Percentiles rank a stretch among this genome's conserved stretches.
Evolutionary conservation across 2,113 vertebrate genomes (phyloP).

Genomic region (Orthonyx spaldingii): DNA sequence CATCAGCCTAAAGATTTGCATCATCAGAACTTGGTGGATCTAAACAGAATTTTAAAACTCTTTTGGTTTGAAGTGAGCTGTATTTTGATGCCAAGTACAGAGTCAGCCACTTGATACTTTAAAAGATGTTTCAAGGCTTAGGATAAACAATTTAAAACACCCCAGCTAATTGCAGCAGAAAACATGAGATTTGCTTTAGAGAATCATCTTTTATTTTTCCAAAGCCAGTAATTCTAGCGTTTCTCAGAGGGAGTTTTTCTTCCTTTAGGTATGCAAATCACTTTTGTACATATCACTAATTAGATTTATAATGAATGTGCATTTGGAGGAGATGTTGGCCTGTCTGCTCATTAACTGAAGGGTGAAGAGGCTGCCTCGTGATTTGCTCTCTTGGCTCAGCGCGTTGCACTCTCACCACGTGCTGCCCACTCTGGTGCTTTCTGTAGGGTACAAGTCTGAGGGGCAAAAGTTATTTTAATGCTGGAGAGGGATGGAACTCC

Average conservation of each 20-base stretch:
- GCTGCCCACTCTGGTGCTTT: not conserved
- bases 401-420: accelerated
- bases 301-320: not conserved
- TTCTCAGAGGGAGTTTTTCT: slow-evolving; percentile 1
- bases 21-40: not conserved
- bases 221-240: not conserved
- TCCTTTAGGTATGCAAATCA: slow-evolving; percentile 51
- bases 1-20: not conserved
- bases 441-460: not conserved
- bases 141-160: not conserved
- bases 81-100: not conserved
- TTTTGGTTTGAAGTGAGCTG: not conserved
- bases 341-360: not conserved
- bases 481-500: not conserved
- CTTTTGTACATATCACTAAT: slow-evolving; percentile 10
- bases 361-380: not conserved
- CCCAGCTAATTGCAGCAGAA: slow-evolving; percentile 28
- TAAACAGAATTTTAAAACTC: not conserved
- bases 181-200: slow-evolving; percentile 17
- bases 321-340: slow-evolving; percentile 9
- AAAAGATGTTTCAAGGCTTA: not conserved
- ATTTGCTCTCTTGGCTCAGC: not conserved
- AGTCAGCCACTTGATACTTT: not conserved
- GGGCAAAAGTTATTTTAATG: not conserved
- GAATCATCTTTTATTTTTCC: slow-evolving; percentile 3